Evolutionary conservation across 2,888 invertebrate species (phyloP).

Genomic region (Tinea semifulvella): DNA sequence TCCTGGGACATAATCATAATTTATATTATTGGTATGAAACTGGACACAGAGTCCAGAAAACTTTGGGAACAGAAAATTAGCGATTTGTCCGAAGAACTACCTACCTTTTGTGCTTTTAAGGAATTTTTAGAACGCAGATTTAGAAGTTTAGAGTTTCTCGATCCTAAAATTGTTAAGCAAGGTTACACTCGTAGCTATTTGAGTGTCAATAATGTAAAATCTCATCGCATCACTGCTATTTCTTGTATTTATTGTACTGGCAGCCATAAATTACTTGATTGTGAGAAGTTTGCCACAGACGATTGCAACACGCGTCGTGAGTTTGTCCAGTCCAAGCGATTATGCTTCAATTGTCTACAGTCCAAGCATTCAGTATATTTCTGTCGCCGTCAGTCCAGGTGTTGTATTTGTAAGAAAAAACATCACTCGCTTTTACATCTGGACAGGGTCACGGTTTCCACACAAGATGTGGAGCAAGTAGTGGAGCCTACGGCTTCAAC

Average conservation of each 20-base stretch:
- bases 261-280: background rate
- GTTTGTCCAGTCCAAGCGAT: background rate
- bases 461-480: background rate
- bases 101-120: background rate
- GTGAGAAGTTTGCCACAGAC: background rate
- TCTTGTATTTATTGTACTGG: background rate
- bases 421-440: conserved; percentile 2
- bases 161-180: background rate
- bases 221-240: background rate
- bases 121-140: background rate
- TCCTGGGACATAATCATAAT: conserved; percentile 12
- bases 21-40: background rate
- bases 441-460: background rate
- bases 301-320: background rate
- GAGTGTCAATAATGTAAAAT: background rate
- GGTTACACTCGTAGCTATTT: background rate
- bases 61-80: background rate
- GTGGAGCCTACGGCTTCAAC: background rate
- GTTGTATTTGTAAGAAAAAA: background rate
- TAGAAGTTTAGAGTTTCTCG: background rate
- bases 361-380: background rate
- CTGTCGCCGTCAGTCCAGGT: background rate
- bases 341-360: too few species aligned
- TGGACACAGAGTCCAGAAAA: background rate
- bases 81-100: background rate